phyloP scores from a whole-genome alignment of 2,888 invertebrate species.

The Carpatolechia fugitivella region DNA sequence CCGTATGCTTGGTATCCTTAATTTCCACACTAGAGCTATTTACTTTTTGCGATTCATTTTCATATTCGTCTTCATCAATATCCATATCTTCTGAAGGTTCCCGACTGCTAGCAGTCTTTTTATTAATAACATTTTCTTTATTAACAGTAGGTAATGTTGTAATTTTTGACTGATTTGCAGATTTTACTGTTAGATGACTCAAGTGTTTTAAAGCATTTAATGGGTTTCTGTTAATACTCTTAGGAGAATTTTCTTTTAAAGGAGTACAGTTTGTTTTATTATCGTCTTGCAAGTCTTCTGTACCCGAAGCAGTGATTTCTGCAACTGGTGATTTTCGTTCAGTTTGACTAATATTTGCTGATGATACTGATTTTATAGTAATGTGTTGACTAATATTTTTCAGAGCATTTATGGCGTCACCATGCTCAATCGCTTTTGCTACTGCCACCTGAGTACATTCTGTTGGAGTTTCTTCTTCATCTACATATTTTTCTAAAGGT shows the following conservation, averaged over 20 bases:
- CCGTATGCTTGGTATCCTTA: background rate
- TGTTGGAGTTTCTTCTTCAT: background rate
- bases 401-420: constrained; percentile 23
- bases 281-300: background rate
- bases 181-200: constrained; percentile 54
- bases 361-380: constrained; percentile 20
- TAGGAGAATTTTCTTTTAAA: background rate
- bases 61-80: background rate
- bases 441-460: background rate
- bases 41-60: background rate
- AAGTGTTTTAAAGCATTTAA: constrained; percentile 51
- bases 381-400: constrained; percentile 29
- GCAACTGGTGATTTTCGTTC: background rate
- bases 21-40: background rate
- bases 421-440: constrained; percentile 4
- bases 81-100: background rate
- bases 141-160: background rate
- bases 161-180: constrained; percentile 35
- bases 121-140: constrained; percentile 4
- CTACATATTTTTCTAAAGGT: background rate
- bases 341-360: constrained; percentile 4
- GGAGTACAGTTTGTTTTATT: background rate
- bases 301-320: background rate
- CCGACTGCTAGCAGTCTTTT: background rate
- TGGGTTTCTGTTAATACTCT: constrained; percentile 23